Evolutionary conservation across 1,140 invertebrate species (phyloP).

Genomic region (Drosophila ercepeae): DNA sequence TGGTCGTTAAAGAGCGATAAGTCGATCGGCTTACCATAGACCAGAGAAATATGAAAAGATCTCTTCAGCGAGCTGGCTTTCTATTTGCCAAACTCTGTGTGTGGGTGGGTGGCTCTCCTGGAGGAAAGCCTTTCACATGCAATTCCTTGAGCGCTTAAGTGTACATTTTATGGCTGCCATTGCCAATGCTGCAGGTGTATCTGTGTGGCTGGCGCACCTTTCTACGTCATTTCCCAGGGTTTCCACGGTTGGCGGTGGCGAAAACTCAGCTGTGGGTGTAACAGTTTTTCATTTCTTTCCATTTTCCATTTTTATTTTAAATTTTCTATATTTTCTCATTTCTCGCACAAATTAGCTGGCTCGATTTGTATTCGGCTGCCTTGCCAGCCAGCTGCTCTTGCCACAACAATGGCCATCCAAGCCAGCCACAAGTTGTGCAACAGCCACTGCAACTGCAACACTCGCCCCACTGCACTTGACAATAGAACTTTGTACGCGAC

Average conservation of each 20-base stretch:
- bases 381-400: slow-evolving; percentile 34
- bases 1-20: slow-evolving; percentile 46
- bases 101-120: slow-evolving; percentile 8
- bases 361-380: slow-evolving; percentile 43
- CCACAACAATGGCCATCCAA: slow-evolving; percentile 53
- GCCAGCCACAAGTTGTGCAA: slow-evolving; percentile 48
- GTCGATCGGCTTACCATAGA: slow-evolving; percentile 15
- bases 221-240: slow-evolving; percentile 36
- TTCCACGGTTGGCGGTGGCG: not conserved
- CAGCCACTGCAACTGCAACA: slow-evolving; percentile 25
- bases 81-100: slow-evolving; percentile 5
- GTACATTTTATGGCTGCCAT: slow-evolving; percentile 34
- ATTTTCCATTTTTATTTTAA: slow-evolving; percentile 1
- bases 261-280: slow-evolving; percentile 42
- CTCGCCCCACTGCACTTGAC: slow-evolving; percentile 68
- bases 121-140: slow-evolving; percentile 68
- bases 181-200: slow-evolving; percentile 2
- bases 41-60: slow-evolving; percentile 34
- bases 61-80: slow-evolving; percentile 24
- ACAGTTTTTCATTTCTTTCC: slow-evolving; percentile 20
- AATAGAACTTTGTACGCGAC: slow-evolving; percentile 62
- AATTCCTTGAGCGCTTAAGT: slow-evolving; percentile 41
- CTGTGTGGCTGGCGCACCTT: slow-evolving; percentile 39
- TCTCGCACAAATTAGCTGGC: slow-evolving; percentile 57
- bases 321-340: slow-evolving; percentile 8